Evolutionary conservation across 1,140 invertebrate genomes (phyloP).

Genomic region (Lasioglossum baleicum): DNA sequence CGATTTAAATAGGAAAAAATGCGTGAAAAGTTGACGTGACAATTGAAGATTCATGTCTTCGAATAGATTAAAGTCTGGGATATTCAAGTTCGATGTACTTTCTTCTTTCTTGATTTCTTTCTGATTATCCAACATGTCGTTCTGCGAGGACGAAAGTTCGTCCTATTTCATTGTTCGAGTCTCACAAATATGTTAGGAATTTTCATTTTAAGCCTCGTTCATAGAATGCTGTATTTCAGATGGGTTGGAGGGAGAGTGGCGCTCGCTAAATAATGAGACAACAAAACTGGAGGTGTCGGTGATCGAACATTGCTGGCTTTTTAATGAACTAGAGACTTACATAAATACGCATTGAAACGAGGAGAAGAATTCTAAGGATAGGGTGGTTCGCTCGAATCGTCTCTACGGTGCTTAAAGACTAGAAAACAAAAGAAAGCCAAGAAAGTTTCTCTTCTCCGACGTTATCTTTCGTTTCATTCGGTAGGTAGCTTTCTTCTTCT

Average conservation of each 20-base stretch:
- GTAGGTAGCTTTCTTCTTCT: background rate
- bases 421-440: background rate
- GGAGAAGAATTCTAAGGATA: background rate
- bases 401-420: constrained; percentile 9
- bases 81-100: constrained; percentile 72
- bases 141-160: background rate
- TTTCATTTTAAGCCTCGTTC: too few relatives aligned
- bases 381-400: background rate
- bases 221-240: background rate
- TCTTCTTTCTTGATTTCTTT: constrained; percentile 72
- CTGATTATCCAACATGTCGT: background rate
- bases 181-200: too few relatives aligned
- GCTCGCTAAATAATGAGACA: background rate
- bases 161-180: constrained; percentile 4
- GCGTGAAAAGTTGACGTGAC: constrained; percentile 68
- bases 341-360: constrained; percentile 1
- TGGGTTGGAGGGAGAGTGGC: background rate
- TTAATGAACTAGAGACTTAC: constrained; percentile 2
- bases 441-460: background rate
- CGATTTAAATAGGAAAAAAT: too few relatives aligned
- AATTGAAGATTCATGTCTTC: constrained; percentile 78
- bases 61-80: constrained; percentile 78
- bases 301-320: background rate
- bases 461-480: background rate
- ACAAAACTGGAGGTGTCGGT: background rate